Evolutionary conservation across 2,797 vertebrate species (phyloP).

Genomic region (Notoglanidium macrostoma): DNA sequence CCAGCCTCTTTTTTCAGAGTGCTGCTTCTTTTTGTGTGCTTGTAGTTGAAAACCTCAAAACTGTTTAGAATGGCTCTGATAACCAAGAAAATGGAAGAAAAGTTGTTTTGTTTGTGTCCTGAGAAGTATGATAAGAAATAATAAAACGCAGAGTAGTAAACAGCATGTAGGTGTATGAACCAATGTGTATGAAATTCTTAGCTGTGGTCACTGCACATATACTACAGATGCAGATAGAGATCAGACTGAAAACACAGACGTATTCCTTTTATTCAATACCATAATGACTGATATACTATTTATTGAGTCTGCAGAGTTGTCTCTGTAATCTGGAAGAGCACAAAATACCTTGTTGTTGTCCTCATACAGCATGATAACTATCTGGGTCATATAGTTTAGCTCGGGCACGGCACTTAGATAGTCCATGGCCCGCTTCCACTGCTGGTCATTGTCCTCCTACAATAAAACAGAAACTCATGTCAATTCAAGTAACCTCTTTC

Average conservation of each 20-base stretch:
- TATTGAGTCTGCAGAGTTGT: not conserved
- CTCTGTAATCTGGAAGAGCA: not conserved
- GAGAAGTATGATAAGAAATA: too few species aligned
- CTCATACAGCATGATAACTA: slow-evolving; percentile 98
- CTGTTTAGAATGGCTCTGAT: too few species aligned
- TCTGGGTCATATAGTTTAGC: slow-evolving; percentile 99
- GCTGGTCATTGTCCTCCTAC: slow-evolving; percentile 93
- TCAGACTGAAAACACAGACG: not conserved
- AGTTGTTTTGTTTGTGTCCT: too few species aligned
- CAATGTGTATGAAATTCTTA: not conserved
- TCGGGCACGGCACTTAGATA: slow-evolving; percentile 96
- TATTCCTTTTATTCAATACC: not conserved
- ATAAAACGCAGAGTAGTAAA: too few species aligned
- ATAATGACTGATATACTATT: not conserved
- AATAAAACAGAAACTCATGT: slow-evolving; percentile 25
- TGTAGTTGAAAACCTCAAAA: too few species aligned
- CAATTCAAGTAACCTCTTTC: not conserved
- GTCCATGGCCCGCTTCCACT: slow-evolving; percentile 98
- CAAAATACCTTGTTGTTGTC: slow-evolving; percentile 94
- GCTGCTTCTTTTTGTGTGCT: too few species aligned
- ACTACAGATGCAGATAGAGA: not conserved
- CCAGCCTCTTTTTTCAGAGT: too few species aligned
- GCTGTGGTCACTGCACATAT: not conserved
- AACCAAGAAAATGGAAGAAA: too few species aligned
- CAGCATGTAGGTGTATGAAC: not conserved